Base-by-base conservation (phyloP, 2,797 vertebrate genomes). In the Gymnocypris eckloni region DNA sequence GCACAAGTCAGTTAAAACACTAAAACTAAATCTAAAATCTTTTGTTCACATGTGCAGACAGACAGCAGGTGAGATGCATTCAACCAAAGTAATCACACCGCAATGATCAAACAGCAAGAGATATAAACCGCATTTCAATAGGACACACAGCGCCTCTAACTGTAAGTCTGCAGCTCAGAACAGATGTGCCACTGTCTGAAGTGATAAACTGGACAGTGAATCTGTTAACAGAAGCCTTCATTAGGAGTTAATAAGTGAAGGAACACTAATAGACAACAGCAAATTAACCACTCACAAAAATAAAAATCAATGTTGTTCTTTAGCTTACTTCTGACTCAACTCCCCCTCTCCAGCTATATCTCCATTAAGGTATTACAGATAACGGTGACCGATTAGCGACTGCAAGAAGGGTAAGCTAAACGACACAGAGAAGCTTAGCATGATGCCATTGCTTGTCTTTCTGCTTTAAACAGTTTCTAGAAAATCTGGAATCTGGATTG, bases 241-340 rank as follows among this genome's bases (percentile, higher is more conserved):
- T 86, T 81, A 86, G 43, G 22, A 80, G 77, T 39, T 86, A 86
- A 86, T 81, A 69, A 64, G 41, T 33, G 78, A 15, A 41, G 54
- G 50, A 41, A 79, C 67, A 56, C 77, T 59, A 71, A 69, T 11
- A 4, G 83, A 85, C 15, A 81, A 48, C 28, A 25, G 22, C 54
- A 80, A 73, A 80, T 80, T 56, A 73, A 73, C 77, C 77, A 39
- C 52, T 61, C 43, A 64, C 76, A 37, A 85, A 80, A 85, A 80
- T 73, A 39, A 80, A 84, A 87, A 85, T 85, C 78, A 70, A 87
- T 87, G 71, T n/a, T 85, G 64, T 80, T n/a, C 52, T 48, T 50
- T 37, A 61, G 18, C 43, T 85, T 59, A n/a, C 50, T 72, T 73
- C 71, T 50, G 83, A 80, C 48, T 67, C 71, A 10, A 28, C 12